Base-by-base conservation (phyloP, 2,797 vertebrate genomes). In the Agapornis canus region DNA sequence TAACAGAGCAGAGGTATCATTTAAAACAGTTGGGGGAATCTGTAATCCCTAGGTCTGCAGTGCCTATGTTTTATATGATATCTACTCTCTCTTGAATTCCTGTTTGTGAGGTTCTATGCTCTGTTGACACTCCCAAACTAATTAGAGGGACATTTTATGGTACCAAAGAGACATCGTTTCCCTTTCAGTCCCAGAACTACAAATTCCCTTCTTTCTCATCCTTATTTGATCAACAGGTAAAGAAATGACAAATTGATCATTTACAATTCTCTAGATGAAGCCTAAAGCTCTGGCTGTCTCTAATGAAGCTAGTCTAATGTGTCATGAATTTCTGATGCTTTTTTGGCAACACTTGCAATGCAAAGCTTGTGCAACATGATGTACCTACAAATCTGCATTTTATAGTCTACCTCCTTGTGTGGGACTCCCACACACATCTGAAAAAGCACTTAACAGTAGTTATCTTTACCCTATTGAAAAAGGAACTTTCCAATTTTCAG, bases 401-500 rank as follows among this genome's bases (percentile, higher is more conserved):
- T 48, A 26, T 47, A 40, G 56, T 61, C 73, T 90, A 1, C 57
- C 61, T 82, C 70, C 51, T 84, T 14, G 3, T 43, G 60, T 23
- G 31, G 63, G 59, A 78, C 82, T 83, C 83, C 25, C 78, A 80
- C 57, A 42, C 60, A 80, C 35, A 39, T 65, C 13, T 82, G 86
- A 71, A 79, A 79, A 82, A 90, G 66, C 81, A 83, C 79, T 94
- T 91, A 63, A 27, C 35, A 54, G 78, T 25, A 54, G 87, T 89
- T 95, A 91, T 93, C 89, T 86, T 82, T 80, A 88, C 85, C 93
- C 89, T 40, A 27, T 80, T 92, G 94, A 91, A 92, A 96, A 96
- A 60, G 89, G 90, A 96, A 97, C 86, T 95, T 97, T 95, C 72
- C 85, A 91, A 90, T 96, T 97, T 96, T 94, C 91, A 94, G 86